Evolutionary conservation across 2,113 vertebrate genomes (phyloP).

Genomic region (Scytalopus superciliaris): DNA sequence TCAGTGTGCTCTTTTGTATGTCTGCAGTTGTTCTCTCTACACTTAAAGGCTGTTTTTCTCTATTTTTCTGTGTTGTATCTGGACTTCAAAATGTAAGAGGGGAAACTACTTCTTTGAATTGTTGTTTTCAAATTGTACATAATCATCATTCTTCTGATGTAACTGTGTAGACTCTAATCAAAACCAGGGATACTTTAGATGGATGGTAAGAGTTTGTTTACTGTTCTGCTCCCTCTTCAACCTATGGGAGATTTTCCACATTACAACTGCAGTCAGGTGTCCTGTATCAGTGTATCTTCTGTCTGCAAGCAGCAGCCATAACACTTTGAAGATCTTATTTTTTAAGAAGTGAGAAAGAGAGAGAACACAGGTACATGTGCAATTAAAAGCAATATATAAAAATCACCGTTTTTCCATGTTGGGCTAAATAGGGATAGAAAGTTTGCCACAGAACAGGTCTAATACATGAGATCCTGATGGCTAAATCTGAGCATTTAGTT

Average conservation of each 20-base stretch:
- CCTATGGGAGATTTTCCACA: not conserved
- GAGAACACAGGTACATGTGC: not conserved
- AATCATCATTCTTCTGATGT: not conserved
- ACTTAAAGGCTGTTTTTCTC: not conserved
- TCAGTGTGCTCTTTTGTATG: not conserved
- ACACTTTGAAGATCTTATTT: not conserved
- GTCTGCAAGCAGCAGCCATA: not conserved
- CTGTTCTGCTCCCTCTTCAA: not conserved
- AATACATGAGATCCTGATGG: not conserved
- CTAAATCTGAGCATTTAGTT: not conserved
- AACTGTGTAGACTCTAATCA: not conserved
- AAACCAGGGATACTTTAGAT: not conserved
- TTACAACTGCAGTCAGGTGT: not conserved
- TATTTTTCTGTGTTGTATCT: not conserved
- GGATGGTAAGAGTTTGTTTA: not conserved
- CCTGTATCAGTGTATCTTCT: not conserved
- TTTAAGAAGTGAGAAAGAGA: not conserved
- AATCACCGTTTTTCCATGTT: not conserved
- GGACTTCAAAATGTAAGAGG: not conserved
- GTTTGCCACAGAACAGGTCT: not conserved
- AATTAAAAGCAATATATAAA: not conserved
- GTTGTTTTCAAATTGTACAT: not conserved
- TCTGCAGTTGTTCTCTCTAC: not conserved
- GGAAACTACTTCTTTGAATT: not conserved
- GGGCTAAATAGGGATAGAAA: not conserved